phyloP scores from a whole-genome alignment of 1,140 invertebrate genomes.

The Globodera ellingtonae region DNA sequence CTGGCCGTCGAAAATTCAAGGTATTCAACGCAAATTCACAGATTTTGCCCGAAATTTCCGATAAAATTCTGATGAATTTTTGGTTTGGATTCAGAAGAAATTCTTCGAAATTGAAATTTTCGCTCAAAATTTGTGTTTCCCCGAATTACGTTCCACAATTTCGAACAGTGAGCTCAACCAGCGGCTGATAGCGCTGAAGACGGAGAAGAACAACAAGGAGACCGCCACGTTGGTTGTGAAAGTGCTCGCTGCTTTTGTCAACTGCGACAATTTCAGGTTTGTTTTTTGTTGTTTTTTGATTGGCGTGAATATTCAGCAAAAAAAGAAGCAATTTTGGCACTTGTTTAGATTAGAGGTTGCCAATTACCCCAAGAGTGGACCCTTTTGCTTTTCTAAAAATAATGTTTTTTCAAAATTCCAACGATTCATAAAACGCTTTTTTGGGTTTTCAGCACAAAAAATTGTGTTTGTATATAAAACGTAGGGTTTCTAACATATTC shows the following conservation, averaged over 20 bases:
- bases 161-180: constrained; percentile 17
- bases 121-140: too few species aligned
- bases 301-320: too few species aligned
- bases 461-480: too few species aligned
- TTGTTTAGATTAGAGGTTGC: too few species aligned
- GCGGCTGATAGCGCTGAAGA: constrained; percentile 13
- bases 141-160: not conserved
- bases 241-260: constrained; percentile 14
- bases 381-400: too few species aligned
- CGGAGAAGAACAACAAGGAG: constrained; percentile 19
- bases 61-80: not conserved
- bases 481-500: too few species aligned
- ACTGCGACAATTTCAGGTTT: constrained; percentile 5
- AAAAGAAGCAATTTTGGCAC: too few species aligned
- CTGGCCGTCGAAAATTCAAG: not conserved
- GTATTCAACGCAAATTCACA: not conserved
- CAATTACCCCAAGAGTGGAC: too few species aligned
- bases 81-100: not conserved
- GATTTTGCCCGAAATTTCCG: not conserved
- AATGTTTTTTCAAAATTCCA: too few species aligned
- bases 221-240: constrained; percentile 8
- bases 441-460: too few species aligned
- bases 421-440: too few species aligned
- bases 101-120: too few species aligned
- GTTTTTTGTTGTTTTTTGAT: not conserved